Percentiles rank a stretch among this genome's conserved stretches.
phyloP scores from a whole-genome alignment of 2,113 vertebrate species.

The Silurus glanis region DNA sequence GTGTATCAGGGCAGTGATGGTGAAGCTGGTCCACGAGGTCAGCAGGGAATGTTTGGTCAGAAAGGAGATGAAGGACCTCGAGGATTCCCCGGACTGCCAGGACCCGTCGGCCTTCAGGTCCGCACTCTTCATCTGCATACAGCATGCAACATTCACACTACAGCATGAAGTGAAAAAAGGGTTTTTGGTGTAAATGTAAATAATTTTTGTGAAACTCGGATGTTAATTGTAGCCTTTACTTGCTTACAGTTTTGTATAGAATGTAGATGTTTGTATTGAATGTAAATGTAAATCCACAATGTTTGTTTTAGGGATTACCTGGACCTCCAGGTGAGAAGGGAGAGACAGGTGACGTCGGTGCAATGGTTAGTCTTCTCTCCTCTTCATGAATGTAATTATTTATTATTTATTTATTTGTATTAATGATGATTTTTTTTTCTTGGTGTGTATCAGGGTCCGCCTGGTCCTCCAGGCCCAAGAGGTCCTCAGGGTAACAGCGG shows the following conservation, averaged over 20 bases:
- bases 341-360: conserved; percentile 94
- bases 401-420: neutral
- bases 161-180: neutral
- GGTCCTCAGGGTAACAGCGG: conserved; percentile 92
- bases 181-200: neutral
- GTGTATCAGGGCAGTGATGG: conserved; percentile 86
- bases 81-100: conserved; percentile 93
- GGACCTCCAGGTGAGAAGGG: conserved; percentile 97
- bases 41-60: conserved; percentile 98
- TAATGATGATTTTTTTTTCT: neutral
- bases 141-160: neutral
- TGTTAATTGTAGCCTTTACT: neutral
- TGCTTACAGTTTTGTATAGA: neutral
- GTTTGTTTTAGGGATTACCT: conserved; percentile 82
- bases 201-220: neutral
- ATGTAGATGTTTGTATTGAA: neutral
- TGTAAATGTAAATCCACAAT: neutral
- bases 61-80: conserved; percentile 96
- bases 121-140: neutral
- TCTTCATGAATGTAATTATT: neutral
- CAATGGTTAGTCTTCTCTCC: conserved; percentile 81
- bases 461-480: conserved; percentile 93
- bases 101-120: conserved; percentile 95
- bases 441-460: conserved; percentile 82
- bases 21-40: conserved; percentile 90